These are phyloP conservation scores for Polypterus senegalus DNA, from an alignment of 2,113 vertebrate species.

Conservation along the genomic window DNA sequence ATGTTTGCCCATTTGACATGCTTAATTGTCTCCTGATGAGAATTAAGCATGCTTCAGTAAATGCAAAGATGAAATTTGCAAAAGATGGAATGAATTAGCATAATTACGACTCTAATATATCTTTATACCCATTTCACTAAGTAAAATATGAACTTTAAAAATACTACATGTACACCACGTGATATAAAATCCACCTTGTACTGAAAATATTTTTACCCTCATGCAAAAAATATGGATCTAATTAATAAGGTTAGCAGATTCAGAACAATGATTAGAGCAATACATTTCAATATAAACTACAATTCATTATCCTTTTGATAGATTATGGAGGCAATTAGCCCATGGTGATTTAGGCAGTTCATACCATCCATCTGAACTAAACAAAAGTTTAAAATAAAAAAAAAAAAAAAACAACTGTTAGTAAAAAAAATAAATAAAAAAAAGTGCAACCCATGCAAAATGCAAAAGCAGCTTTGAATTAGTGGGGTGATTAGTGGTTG, in stretches of 20 bases:
- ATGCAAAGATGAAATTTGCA: no score
- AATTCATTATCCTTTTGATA: not conserved
- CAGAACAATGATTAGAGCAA: not conserved
- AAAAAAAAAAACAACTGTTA: constrained; percentile 14
- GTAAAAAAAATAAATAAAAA: constrained; percentile 29
- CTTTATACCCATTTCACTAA: no score
- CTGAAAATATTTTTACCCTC: constrained; percentile 1
- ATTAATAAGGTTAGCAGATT: not conserved
- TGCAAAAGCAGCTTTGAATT: constrained; percentile 31
- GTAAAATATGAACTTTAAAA: no score
- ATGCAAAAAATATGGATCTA: constrained; percentile 11
- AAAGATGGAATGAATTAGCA: no score
- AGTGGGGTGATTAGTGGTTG: constrained; percentile 47
- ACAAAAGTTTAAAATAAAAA: constrained; percentile 24
- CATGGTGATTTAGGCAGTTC: constrained; percentile 30
- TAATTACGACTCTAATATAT: no score
- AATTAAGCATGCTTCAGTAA: no score
- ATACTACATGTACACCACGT: no score
- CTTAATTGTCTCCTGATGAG: no score
- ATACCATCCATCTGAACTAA: constrained; percentile 15
- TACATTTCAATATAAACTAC: not conserved
- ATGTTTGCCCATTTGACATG: no score
- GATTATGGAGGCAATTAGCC: constrained; percentile 26
- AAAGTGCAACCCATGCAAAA: constrained; percentile 31
- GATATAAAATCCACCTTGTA: no score